These are phyloP conservation scores for Oopsacas minuta DNA, from an alignment of 37 sponge, comb jelly and placozoan species.

Conservation along the genomic window DNA sequence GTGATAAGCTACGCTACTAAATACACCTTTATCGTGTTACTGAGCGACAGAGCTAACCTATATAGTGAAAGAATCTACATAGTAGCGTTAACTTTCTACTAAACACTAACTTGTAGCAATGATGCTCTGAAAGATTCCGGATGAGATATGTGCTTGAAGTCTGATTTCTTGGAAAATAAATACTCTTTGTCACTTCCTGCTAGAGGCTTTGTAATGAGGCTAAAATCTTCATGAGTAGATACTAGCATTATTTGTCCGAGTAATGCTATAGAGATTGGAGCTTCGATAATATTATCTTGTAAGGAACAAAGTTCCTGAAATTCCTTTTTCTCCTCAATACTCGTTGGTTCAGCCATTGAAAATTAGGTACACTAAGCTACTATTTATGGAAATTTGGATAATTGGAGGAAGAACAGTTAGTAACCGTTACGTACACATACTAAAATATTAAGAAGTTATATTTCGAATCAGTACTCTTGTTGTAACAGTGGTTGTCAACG, in stretches of 20 bases:
- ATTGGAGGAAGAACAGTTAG: too few species aligned
- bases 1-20: too few species aligned
- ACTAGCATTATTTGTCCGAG: constrained; percentile 1
- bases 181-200: background rate
- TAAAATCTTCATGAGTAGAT: background rate
- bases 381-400: too few species aligned
- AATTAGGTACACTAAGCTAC: too few species aligned
- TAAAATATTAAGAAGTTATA: too few species aligned
- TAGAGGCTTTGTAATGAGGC: background rate
- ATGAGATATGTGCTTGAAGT: constrained; percentile 1
- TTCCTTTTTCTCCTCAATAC: background rate
- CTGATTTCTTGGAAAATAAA: background rate
- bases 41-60: background rate
- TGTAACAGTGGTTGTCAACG: too few species aligned
- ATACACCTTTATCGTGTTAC: too few species aligned
- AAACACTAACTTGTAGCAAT: background rate
- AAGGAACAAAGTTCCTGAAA: background rate
- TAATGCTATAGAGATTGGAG: background rate
- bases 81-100: background rate
- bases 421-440: too few species aligned
- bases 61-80: background rate
- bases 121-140: constrained; percentile 2
- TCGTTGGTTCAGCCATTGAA: background rate
- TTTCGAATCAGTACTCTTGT: too few species aligned
- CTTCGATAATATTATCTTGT: background rate